Evolutionary conservation across 2,113 vertebrate genomes (phyloP).

Genomic region (Ptilorrhoa leucosticta): DNA sequence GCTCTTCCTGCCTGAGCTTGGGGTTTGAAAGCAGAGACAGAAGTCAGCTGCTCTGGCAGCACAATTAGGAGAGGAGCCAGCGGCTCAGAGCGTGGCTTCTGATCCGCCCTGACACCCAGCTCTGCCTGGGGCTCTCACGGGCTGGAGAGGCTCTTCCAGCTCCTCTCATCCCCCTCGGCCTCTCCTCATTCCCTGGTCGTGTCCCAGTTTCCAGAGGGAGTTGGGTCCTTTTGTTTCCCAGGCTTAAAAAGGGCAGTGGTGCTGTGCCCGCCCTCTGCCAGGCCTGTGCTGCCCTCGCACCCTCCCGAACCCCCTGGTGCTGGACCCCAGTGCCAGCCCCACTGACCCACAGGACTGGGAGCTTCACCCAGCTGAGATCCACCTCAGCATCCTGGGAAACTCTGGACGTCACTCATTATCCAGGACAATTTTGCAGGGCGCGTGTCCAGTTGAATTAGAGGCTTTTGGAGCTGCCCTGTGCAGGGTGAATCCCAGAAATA

Average conservation of each 20-base stretch:
- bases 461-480: not conserved
- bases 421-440: not conserved
- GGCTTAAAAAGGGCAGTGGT: not conserved
- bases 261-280: not conserved
- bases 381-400: not conserved
- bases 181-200: not conserved
- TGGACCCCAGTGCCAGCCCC: not conserved
- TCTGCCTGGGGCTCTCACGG: not conserved
- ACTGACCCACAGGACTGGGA: rapidly evolving
- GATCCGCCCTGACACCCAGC: not conserved
- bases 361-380: not conserved
- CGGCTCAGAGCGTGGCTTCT: not conserved
- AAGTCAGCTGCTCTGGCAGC: not conserved
- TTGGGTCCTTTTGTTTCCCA: not conserved
- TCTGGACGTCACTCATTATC: rapidly evolving
- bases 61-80: not conserved
- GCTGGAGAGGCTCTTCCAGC: not conserved
- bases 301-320: not conserved
- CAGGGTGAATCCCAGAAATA: not conserved
- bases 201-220: not conserved
- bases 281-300: not conserved
- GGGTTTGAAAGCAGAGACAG: rapidly evolving
- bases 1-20: not conserved
- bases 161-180: not conserved
- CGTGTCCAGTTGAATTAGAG: not conserved